Base-by-base conservation (phyloP, 2,888 invertebrate genomes). In the Tanypteryx hageni region DNA sequence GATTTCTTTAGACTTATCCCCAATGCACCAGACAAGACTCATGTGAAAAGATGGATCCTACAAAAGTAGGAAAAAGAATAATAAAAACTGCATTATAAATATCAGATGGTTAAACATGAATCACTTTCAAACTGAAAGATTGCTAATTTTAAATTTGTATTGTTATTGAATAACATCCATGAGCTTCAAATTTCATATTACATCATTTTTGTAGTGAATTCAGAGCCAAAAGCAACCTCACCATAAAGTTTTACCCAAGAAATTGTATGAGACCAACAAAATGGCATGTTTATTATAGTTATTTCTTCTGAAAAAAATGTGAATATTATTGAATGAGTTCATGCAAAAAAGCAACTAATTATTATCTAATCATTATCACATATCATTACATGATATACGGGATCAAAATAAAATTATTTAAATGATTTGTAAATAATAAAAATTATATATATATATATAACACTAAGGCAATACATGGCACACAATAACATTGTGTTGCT, bases 21-120 rank as follows among this genome's bases (percentile, higher is more conserved):
- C 98, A 92, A 97, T 95, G 93, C 97, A 96, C 98, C 98, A 99
- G 16, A 97, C 95, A 93, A 98, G 95, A 94, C 98, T 98, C 94
- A 98, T 96, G 94, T 99, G 99, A 95, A 97, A 98, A 3, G 97
- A 97, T 31, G 98, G 97, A 94, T 97, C 96, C 98, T 98, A 95
- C 93, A 96, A 96, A 94, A 94, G 94, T 68, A 92, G 93, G 81
- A 57, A 93, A 92, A 92, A 92, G 94, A 93, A 94, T 94, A 93
- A 93, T 95, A 95, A 93, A 95, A 95, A 44, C 84, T 92, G 83
- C 83, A 27, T 56, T 89, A 83, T 92, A 92, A 92, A 91, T 68
- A 92, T 31, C 58, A 82, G 82, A 68, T 89, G 22, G 56, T 92
- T 89, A 92, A 56, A 93, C 56, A 82, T 92, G 93, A 92, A 93